Evolutionary conservation across 1,140 invertebrate genomes (phyloP), one percentile per base, ranked within the genome.

Genomic region (Gryllus bimaculatus): DNA sequence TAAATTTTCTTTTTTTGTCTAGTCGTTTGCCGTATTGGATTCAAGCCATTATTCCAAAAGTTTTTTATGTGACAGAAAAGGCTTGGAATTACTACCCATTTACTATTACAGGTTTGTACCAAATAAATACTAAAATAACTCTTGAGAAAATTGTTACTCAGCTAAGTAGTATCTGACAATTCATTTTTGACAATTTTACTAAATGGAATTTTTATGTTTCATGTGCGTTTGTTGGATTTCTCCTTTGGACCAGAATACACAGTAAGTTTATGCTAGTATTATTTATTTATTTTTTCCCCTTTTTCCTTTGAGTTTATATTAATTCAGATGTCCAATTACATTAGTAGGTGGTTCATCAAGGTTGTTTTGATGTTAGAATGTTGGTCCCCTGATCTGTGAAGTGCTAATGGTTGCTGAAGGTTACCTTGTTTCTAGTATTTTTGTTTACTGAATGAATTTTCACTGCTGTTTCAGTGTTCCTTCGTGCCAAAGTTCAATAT

Each of bases 51-150:
- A 91, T 95, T 84, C 96, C 96, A 80, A 92, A 92, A 86, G 92
- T 97, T 85, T 97, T 97, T 87, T 98, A 97, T 86, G 90, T 97
- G 0, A 96, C 93, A 81, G 96, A 97, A 86, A 97, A 96, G 84
- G 94, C 95, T 18, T 97, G 95, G 95, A 98, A 98, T 86, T 97
- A 95, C 87, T 98, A 96, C 88, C 96, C 96, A 75, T 96, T 91
- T 84, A 97, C 96, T 49, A 92, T 95, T 75, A 96, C 95, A 89
- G 94, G 93, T 93, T 88, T 15, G 74, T 75, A 2, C 8, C 2
- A 7, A 21, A n/a, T 73, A n/a, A n/a, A n/a, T n/a, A n/a, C n/a
- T n/a, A n/a, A 73, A 73, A 13, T 15, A n/a, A 2, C 13, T 73
- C 6, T 73, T n/a, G 6, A n/a, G n/a, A n/a, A 73, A 73, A 39